Conservation (phyloP, 2,888 invertebrate genomes). For the Micropterix aruncella region DNA sequence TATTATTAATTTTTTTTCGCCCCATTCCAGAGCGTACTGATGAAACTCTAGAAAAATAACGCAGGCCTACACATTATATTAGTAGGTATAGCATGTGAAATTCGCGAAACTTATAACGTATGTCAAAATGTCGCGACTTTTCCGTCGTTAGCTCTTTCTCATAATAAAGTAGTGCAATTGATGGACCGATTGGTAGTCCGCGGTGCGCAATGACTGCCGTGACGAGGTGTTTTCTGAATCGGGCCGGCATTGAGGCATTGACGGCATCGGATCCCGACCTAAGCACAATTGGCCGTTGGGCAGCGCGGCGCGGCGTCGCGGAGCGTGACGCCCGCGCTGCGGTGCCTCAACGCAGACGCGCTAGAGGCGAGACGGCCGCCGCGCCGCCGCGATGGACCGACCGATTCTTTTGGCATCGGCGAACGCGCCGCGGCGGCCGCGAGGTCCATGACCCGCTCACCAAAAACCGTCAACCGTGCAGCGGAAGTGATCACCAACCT, state of each 20-base stretch:
- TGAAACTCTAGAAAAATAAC: too few relatives aligned
- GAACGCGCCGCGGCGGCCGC: neutral
- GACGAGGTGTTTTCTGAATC: too few relatives aligned
- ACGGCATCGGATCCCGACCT: neutral
- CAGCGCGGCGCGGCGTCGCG: neutral
- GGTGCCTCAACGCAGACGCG: neutral
- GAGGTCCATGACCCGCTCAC: neutral
- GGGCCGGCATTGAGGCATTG: neutral
- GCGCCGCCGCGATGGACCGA: neutral
- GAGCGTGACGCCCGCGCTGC: neutral
- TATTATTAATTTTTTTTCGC: too few relatives aligned
- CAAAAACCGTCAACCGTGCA: neutral
- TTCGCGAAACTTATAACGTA: too few relatives aligned
- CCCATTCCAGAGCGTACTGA: too few relatives aligned
- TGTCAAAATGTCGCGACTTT: too few relatives aligned
- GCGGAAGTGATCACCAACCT: neutral
- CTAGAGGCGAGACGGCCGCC: neutral
- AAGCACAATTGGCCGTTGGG: neutral
- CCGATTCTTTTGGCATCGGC: neutral
- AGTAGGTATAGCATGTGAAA: too few relatives aligned
- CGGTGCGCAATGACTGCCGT: neutral
- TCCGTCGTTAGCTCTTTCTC: too few relatives aligned
- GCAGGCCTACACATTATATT: too few relatives aligned
- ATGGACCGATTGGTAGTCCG: too few relatives aligned
- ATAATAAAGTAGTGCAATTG: too few relatives aligned